These are phyloP conservation scores for Pogona vitticeps DNA, from an alignment of 2,113 vertebrate species.

Conservation along the genomic window DNA sequence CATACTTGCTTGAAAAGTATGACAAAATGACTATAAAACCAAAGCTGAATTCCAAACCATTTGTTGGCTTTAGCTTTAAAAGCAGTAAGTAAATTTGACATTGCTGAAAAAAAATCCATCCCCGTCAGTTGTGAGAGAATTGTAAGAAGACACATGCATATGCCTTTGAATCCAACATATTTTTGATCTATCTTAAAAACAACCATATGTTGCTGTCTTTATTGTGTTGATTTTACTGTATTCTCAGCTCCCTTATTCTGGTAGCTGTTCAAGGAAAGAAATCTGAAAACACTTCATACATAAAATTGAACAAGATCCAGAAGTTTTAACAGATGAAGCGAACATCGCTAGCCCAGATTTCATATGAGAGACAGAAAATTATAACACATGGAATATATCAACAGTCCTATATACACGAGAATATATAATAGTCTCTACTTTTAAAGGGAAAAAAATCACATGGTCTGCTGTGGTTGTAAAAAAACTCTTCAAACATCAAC, in stretches of 20 bases:
- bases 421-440: not conserved
- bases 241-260: not conserved
- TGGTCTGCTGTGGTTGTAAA: rapidly evolving
- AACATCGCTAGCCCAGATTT: not conserved
- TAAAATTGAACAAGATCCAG: not conserved
- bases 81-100: not conserved
- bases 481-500: conserved; percentile 42
- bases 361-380: not conserved
- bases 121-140: not conserved
- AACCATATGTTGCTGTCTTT: not conserved
- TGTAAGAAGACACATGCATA: conserved; percentile 7
- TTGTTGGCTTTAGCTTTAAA: not conserved
- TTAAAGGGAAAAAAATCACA: rapidly evolving
- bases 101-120: not conserved
- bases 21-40: not conserved
- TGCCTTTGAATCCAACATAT: not conserved
- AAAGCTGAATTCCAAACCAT: not conserved
- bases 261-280: not conserved
- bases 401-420: not conserved
- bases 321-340: not conserved
- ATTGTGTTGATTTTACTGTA: not conserved
- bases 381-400: not conserved
- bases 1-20: no score
- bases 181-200: not conserved
- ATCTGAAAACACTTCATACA: not conserved